These are phyloP conservation scores for Sacculina carcini DNA, from an alignment of 2,888 invertebrate genomes.

Conservation along the genomic window DNA sequence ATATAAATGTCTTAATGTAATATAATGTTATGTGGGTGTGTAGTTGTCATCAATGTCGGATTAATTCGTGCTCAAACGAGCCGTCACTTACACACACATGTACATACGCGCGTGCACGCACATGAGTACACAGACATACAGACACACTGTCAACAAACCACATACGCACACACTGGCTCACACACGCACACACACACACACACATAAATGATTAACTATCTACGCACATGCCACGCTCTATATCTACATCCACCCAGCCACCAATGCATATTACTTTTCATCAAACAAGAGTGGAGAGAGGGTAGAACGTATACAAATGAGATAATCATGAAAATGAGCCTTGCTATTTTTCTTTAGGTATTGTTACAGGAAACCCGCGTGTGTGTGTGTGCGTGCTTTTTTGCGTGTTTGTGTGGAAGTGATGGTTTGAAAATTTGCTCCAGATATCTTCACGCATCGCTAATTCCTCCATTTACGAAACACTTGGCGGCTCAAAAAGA, in stretches of 20 bases:
- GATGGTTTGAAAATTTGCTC: not conserved
- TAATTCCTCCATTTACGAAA: no score
- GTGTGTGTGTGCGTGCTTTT: not conserved
- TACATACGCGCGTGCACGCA: not conserved
- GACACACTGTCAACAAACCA: not conserved
- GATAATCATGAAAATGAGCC: no score
- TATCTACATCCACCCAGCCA: not conserved
- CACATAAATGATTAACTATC: not conserved
- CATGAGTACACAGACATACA: not conserved
- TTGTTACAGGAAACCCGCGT: no score
- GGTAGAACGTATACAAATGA: no score
- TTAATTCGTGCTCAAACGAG: not conserved
- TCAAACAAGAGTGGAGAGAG: no score
- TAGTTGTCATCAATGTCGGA: not conserved
- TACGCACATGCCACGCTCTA: no score
- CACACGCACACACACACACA: conserved; percentile 6
- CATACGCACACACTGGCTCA: conserved; percentile 1
- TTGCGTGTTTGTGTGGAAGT: not conserved
- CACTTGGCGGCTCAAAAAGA: no score
- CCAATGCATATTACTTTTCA: no score
- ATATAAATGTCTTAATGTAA: no score
- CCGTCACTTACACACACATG: not conserved
- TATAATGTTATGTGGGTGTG: no score
- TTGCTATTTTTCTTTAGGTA: no score
- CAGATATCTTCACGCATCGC: no score